Evolutionary conservation across 2,888 invertebrate species (phyloP).

Genomic region (Lycaena phlaeas): DNA sequence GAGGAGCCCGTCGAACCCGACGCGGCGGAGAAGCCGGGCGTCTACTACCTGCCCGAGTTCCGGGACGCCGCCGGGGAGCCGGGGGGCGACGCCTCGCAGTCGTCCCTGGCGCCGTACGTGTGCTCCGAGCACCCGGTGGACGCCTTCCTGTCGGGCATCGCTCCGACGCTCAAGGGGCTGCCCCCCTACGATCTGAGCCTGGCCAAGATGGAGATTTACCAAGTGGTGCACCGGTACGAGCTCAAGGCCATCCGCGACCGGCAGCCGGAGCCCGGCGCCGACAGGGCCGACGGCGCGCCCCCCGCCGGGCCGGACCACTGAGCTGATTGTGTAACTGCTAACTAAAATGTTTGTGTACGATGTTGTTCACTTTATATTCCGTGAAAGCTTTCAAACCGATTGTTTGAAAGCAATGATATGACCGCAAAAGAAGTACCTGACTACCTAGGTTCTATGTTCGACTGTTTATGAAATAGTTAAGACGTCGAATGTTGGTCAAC

Average conservation of each 20-base stretch:
- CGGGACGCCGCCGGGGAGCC: background rate
- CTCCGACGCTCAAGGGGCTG: slow-evolving; percentile 2
- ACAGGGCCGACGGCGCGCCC: background rate
- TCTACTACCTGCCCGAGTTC: background rate
- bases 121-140: slow-evolving; percentile 4
- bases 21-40: background rate
- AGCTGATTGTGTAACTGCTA: too few species aligned
- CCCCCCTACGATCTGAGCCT: background rate
- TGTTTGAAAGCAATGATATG: too few species aligned
- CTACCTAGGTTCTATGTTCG: too few species aligned
- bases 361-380: too few species aligned
- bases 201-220: slow-evolving; percentile 7
- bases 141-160: background rate
- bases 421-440: too few species aligned
- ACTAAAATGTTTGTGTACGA: too few species aligned
- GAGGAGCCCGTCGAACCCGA: background rate
- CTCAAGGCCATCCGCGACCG: background rate
- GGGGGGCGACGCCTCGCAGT: background rate
- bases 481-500: too few species aligned
- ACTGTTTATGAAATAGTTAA: too few species aligned
- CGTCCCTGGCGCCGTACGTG: background rate
- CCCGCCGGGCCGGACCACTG: too few species aligned
- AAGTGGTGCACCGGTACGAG: slow-evolving; percentile 7
- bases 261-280: background rate
- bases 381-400: too few species aligned